Evolutionary conservation across 2,888 invertebrate genomes (phyloP).

Genomic region (Neoascia interrupta): DNA sequence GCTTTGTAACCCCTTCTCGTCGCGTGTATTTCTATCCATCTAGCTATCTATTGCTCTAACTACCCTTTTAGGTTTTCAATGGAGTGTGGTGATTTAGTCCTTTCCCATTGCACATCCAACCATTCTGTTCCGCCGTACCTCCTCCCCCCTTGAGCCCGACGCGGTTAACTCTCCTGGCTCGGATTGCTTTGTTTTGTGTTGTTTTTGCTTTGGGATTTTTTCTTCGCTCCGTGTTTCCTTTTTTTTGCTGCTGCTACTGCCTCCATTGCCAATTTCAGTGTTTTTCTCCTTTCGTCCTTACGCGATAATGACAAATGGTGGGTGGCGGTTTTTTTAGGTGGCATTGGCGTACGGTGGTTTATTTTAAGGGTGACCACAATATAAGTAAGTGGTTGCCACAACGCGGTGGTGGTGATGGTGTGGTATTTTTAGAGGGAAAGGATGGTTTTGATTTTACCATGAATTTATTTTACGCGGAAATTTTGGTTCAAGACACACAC

Average conservation of each 20-base stretch:
- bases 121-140: background rate
- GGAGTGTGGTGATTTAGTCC: constrained; percentile 68
- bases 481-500: constrained; percentile 46
- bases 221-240: constrained; percentile 31
- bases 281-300: constrained; percentile 57
- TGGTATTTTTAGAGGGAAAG: constrained; percentile 68
- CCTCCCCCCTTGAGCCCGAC: background rate
- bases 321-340: constrained; percentile 51
- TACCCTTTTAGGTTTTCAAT: constrained; percentile 57
- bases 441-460: constrained; percentile 66
- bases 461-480: constrained; percentile 67
- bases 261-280: constrained; percentile 33
- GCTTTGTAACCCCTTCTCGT: constrained; percentile 6
- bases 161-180: constrained; percentile 19
- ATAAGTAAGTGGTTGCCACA: constrained; percentile 45
- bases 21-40: constrained; percentile 46
- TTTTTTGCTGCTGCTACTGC: too few species aligned
- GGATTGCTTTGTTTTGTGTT: background rate
- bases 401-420: constrained; percentile 20
- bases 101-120: constrained; percentile 58
- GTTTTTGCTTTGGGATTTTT: constrained; percentile 35
- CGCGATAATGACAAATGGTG: constrained; percentile 69
- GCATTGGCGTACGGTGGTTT: constrained; percentile 53
- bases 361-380: constrained; percentile 69
- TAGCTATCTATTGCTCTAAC: constrained; percentile 37